A percentile compares a stretch with the other conserved stretches of the same genome.
Conservation (phyloP, 1,140 invertebrate genomes). For the Aradophagus sp. region DNA sequence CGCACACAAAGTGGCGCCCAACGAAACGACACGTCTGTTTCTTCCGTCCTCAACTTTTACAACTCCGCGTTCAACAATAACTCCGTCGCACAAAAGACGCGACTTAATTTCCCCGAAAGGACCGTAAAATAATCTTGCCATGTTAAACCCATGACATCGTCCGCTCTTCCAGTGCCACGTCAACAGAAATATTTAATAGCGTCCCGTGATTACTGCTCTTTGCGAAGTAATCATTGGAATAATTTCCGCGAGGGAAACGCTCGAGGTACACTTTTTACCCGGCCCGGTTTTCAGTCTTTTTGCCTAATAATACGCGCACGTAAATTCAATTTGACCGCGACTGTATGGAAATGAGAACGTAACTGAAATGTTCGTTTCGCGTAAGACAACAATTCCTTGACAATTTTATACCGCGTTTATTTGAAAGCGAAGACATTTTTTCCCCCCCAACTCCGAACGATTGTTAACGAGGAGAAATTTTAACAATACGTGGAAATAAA, state of each 20-base stretch:
- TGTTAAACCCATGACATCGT: slow-evolving; percentile 21
- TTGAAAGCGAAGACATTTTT: too few species aligned
- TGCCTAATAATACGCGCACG: background rate
- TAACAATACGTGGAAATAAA: too few species aligned
- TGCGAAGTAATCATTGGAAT: slow-evolving; percentile 12
- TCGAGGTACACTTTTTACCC: too few species aligned
- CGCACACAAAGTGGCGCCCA: too few species aligned
- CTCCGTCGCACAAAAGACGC: slow-evolving; percentile 35
- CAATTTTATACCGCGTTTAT: too few species aligned
- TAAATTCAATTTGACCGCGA: background rate
- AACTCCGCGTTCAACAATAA: slow-evolving; percentile 39
- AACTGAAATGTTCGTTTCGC: too few species aligned
- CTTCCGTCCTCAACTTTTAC: slow-evolving; percentile 40
- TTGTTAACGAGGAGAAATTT: too few species aligned
- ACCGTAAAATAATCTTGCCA: slow-evolving; percentile 34
- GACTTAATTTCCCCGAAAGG: slow-evolving; percentile 37
- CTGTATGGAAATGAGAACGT: too few species aligned
- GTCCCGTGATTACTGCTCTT: slow-evolving; percentile 13
- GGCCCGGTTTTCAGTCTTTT: background rate
- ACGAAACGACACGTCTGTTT: slow-evolving; percentile 39
- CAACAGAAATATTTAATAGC: slow-evolving; percentile 25
- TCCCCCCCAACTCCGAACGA: too few species aligned
- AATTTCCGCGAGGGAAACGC: slow-evolving; percentile 2
- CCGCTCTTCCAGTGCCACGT: slow-evolving; percentile 8
- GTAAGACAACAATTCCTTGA: too few species aligned